phyloP scores from a whole-genome alignment of 2,113 vertebrate genomes.

The Lagopus leucura region DNA sequence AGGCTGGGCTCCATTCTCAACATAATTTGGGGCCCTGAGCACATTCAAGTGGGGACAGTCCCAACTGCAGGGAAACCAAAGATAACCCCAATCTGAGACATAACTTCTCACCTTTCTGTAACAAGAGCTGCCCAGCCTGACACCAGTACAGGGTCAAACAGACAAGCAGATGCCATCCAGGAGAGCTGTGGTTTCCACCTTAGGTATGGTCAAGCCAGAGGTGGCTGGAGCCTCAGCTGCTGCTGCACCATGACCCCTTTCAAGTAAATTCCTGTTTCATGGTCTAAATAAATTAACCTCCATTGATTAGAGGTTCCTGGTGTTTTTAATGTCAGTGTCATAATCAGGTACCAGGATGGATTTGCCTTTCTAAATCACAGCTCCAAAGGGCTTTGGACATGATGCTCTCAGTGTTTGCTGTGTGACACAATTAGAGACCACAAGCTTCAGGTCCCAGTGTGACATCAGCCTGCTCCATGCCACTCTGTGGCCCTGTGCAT shows the following conservation, averaged over 20 bases:
- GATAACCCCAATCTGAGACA: not conserved
- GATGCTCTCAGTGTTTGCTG: slow-evolving; percentile 1
- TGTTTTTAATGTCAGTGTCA: slow-evolving; percentile 65
- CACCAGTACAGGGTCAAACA: not conserved
- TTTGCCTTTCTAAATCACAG: slow-evolving; percentile 66
- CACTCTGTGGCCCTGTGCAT: rapidly evolving
- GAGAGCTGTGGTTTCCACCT: not conserved
- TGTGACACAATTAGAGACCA: not conserved
- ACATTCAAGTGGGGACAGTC: not conserved
- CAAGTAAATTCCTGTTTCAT: slow-evolving; percentile 59
- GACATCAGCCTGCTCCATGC: not conserved
- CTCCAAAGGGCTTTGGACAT: slow-evolving; percentile 41
- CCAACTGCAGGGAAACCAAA: not conserved
- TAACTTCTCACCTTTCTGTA: not conserved
- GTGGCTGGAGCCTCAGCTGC: not conserved
- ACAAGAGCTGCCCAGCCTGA: not conserved
- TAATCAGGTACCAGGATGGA: slow-evolving; percentile 55
- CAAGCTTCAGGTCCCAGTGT: not conserved
- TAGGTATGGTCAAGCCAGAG: not conserved
- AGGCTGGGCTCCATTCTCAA: not conserved
- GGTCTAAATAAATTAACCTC: slow-evolving; percentile 62
- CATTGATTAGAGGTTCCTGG: slow-evolving; percentile 32
- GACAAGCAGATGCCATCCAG: not conserved
- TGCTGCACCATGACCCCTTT: not conserved
- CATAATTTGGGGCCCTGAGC: not conserved